Evolutionary conservation across 2,797 vertebrate species (phyloP), one percentile per base, ranked within the genome.

Genomic region (Centroberyx gerrardi): DNA sequence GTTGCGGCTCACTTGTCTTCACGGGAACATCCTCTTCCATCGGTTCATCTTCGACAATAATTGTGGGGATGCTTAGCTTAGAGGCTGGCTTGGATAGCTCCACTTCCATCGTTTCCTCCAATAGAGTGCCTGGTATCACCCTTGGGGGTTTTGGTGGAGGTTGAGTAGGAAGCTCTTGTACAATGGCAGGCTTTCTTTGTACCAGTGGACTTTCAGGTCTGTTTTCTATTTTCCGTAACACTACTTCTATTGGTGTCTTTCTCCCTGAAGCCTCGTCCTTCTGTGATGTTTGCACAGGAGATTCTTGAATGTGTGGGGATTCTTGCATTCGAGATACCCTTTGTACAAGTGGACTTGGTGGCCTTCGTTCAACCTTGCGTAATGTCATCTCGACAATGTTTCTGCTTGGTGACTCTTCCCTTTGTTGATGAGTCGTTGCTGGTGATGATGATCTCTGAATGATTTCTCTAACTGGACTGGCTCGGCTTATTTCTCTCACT

Each of bases 121-220:
- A 51, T 67, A 84, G 82, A 27, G 70, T 80, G 12, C 81, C 70
- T 1, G 78, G 70, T 12, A 80, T 81, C 70, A 84, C 56, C 58
- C 87, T 92, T 28, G 71, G 74, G 10, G 90, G 72, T 83, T 94
- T 96, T 17, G 53, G 46, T 38, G 83, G 75, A 28, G 80, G 62
- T 49, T 90, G 92, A 54, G 61, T 53, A 7, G 74, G 62, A 42
- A 68, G 64, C 36, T 94, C 94, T 82, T 92, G 90, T 27, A 88
- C 40, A 38, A 67, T 38, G 12, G 83, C 52, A 2, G 74, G 40
- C 59, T 91, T 90, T 87, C 86, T 90, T 73, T 95, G 92, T 29
- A 95, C 88, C 55, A 95, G 72, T 51, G 94, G 95, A 86, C 95
- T 96, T 80, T 93, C 94, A 3, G 94, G 94, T 85, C 94, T 90